Percentiles rank a stretch among this genome's conserved stretches.
Conservation (phyloP, 2,888 invertebrate species). For the Drosophila leonis region DNA sequence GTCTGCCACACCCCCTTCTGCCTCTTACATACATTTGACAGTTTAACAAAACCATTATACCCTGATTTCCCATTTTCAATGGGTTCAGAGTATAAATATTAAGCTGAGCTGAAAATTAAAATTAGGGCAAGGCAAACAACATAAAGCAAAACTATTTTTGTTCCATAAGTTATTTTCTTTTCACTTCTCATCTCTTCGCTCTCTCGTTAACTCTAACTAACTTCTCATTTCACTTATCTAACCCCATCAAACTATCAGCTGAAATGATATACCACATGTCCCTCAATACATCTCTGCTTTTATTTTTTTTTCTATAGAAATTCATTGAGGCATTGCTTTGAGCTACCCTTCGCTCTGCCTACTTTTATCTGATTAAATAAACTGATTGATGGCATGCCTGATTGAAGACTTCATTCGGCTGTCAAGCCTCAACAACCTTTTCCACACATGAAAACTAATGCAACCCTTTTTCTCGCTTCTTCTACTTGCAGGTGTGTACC, state of each 20-base stretch:
- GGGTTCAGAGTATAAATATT: too few relatives aligned
- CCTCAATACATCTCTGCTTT: constrained; percentile 4
- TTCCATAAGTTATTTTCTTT: too few relatives aligned
- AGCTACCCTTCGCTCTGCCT: constrained; percentile 36
- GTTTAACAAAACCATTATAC: too few relatives aligned
- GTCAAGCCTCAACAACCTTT: constrained; percentile 16
- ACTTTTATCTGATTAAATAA: constrained; percentile 69
- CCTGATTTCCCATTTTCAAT: too few relatives aligned
- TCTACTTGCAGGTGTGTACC: constrained; percentile 72
- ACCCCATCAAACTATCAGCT: not conserved
- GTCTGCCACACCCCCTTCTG: too few relatives aligned
- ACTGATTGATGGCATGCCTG: constrained; percentile 74
- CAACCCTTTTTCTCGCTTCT: constrained; percentile 58
- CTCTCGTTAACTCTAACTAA: not conserved
- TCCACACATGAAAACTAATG: constrained; percentile 57
- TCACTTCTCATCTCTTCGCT: too few relatives aligned
- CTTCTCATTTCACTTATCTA: not conserved
- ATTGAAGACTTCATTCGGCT: constrained; percentile 64
- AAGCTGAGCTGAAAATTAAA: too few relatives aligned
- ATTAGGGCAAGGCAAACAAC: too few relatives aligned
- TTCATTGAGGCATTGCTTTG: constrained; percentile 22
- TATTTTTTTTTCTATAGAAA: constrained; percentile 17
- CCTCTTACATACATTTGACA: too few relatives aligned
- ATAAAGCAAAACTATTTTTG: too few relatives aligned
- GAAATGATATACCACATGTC: constrained; percentile 3